These are phyloP conservation scores for Catostylus mosaicus DNA, from an alignment of 30 jellyfish, hydroid and myxozoan genomes.

Conservation along the genomic window DNA sequence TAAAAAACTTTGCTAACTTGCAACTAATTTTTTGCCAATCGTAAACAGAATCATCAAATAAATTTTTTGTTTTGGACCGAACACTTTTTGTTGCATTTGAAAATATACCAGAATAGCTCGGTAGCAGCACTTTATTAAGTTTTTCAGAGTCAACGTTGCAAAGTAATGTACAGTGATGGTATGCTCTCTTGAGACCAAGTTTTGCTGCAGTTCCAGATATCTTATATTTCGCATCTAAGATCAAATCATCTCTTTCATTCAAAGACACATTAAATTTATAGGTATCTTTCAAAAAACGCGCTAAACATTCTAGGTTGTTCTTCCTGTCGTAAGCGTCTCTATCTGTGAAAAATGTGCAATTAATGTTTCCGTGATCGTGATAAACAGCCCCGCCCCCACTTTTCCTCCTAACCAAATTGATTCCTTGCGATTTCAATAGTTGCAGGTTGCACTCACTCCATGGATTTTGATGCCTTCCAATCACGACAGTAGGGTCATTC, in stretches of 20 bases:
- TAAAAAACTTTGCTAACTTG: slow-evolving; percentile 37
- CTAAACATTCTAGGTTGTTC: slow-evolving; percentile 59
- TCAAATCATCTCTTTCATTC: slow-evolving; percentile 80
- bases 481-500: slow-evolving; percentile 81
- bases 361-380: slow-evolving; percentile 95
- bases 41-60: slow-evolving; percentile 38
- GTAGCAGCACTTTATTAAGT: slow-evolving; percentile 34
- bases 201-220: slow-evolving; percentile 99
- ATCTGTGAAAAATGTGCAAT: slow-evolving; percentile 83
- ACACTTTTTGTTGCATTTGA: slow-evolving; percentile 94
- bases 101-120: slow-evolving; percentile 52
- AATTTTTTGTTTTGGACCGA: slow-evolving; percentile 65
- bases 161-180: slow-evolving; percentile 95
- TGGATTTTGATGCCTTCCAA: slow-evolving; percentile 95
- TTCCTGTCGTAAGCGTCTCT: slow-evolving; percentile 60
- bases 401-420: slow-evolving; percentile 75
- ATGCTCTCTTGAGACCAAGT: slow-evolving; percentile 81
- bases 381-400: slow-evolving; percentile 99
- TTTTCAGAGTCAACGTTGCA: slow-evolving; percentile 66
- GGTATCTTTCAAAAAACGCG: slow-evolving; percentile 28
- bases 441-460: slow-evolving; percentile 89
- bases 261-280: slow-evolving; percentile 28
- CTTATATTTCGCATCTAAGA: slow-evolving; percentile 50
- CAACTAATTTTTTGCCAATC: slow-evolving; percentile 52
- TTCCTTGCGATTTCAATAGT: slow-evolving; percentile 23